Percentiles rank a stretch among this genome's conserved stretches.
Evolutionary conservation across 2,888 invertebrate genomes (phyloP).

Genomic region (Amiota communis): DNA sequence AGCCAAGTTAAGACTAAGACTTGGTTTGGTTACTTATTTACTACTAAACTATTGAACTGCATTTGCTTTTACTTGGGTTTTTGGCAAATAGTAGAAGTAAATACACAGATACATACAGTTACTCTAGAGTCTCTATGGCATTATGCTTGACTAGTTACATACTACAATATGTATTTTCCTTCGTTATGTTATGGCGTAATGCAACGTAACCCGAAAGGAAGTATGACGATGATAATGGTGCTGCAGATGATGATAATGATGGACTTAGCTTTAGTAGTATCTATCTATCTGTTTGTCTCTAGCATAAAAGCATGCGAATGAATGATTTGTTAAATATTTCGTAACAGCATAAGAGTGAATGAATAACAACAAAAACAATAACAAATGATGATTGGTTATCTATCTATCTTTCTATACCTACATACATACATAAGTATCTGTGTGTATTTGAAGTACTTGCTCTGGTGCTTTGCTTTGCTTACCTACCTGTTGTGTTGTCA

Average conservation of each 20-base stretch:
- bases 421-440: no score
- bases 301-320: no score
- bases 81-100: constrained; percentile 14
- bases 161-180: neutral
- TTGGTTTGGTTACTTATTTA: constrained; percentile 10
- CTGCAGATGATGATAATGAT: no score
- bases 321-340: neutral
- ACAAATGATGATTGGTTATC: constrained; percentile 13
- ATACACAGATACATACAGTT: neutral
- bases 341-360: neutral
- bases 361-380: neutral
- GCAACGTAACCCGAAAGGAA: constrained; percentile 22
- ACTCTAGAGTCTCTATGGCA: neutral
- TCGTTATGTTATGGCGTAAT: constrained; percentile 14
- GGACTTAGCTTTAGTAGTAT: no score
- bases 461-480: neutral
- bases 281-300: no score
- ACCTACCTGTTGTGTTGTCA: constrained; percentile 10
- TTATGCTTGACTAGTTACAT: constrained; percentile 18
- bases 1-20: neutral
- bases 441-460: neutral
- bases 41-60: constrained; percentile 54
- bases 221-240: neutral
- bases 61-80: constrained; percentile 28
- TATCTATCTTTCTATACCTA: neutral